Conservation (phyloP, 2,888 invertebrate species). For the Ypsolopha scabrella region DNA sequence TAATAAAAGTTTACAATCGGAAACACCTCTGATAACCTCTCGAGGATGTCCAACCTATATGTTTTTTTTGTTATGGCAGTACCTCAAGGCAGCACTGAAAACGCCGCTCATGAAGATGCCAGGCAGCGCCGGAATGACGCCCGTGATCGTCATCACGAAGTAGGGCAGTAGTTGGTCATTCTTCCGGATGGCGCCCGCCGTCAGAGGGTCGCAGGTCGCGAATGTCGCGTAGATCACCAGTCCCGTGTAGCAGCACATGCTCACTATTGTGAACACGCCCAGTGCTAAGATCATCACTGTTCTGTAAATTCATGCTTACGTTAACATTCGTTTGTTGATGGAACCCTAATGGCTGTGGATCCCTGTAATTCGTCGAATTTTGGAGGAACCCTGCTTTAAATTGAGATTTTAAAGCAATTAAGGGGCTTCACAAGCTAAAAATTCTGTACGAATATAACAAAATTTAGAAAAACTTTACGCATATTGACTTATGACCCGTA, state of each 20-base stretch:
- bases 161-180: conserved; percentile 83
- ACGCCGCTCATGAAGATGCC: conserved; percentile 89
- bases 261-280: conserved; percentile 80
- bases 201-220: conserved; percentile 86
- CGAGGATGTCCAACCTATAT: too few relatives aligned
- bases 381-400: too few relatives aligned
- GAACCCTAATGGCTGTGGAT: too few relatives aligned
- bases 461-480: too few relatives aligned
- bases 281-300: conserved; percentile 81
- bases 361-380: too few relatives aligned
- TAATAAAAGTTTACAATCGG: too few relatives aligned
- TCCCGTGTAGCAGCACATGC: conserved; percentile 86
- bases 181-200: conserved; percentile 76
- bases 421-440: too few relatives aligned
- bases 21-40: too few relatives aligned
- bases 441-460: too few relatives aligned
- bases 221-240: conserved; percentile 89
- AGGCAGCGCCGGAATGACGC: conserved; percentile 80
- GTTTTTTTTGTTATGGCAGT: conserved; percentile 11
- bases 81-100: conserved; percentile 90
- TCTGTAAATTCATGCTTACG: conserved; percentile 48
- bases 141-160: conserved; percentile 85
- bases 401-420: too few relatives aligned
- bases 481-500: too few relatives aligned
- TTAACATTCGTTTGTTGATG: neutral